Percentiles rank a stretch among this genome's conserved stretches.
These are phyloP conservation scores for Pemphigus obesinymphae DNA, from an alignment of 1,140 invertebrate genomes.

Conservation along the genomic window DNA sequence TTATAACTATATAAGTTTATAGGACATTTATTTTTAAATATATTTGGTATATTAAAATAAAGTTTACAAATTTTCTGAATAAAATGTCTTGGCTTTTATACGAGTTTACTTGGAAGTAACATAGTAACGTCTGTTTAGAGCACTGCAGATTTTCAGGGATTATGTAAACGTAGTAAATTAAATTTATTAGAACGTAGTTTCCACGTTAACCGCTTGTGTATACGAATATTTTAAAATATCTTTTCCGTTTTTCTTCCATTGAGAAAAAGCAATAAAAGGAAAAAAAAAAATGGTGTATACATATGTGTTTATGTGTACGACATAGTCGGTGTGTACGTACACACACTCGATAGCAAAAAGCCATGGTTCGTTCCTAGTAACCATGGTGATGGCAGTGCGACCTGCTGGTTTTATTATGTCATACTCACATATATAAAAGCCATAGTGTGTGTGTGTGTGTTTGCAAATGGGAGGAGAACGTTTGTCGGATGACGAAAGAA, in stretches of 20 bases:
- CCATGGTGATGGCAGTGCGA: constrained; percentile 20
- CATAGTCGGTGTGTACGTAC: neutral
- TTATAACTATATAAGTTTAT: too few relatives aligned
- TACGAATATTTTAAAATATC: too few relatives aligned
- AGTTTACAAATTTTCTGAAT: neutral
- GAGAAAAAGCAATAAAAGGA: neutral
- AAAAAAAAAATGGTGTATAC: constrained; percentile 8
- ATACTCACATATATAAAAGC: neutral
- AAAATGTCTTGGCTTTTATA: too few relatives aligned
- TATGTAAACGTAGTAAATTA: too few relatives aligned
- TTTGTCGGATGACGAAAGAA: neutral
- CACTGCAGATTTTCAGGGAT: too few relatives aligned
- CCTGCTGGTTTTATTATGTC: constrained; percentile 36
- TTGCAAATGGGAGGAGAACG: constrained; percentile 18
- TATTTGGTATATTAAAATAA: too few relatives aligned
- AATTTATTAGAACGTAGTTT: too few relatives aligned
- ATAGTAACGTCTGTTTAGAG: too few relatives aligned
- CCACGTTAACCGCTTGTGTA: too few relatives aligned
- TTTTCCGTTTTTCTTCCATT: neutral
- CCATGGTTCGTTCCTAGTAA: constrained; percentile 10
- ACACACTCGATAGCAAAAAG: constrained; percentile 13
- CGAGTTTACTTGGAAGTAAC: too few relatives aligned
- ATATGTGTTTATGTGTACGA: neutral
- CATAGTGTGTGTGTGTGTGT: neutral
- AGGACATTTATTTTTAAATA: too few relatives aligned